Evolutionary conservation across 2,797 vertebrate genomes (phyloP), one percentile per base, ranked within the genome.

Genomic region (Lacerta agilis): DNA sequence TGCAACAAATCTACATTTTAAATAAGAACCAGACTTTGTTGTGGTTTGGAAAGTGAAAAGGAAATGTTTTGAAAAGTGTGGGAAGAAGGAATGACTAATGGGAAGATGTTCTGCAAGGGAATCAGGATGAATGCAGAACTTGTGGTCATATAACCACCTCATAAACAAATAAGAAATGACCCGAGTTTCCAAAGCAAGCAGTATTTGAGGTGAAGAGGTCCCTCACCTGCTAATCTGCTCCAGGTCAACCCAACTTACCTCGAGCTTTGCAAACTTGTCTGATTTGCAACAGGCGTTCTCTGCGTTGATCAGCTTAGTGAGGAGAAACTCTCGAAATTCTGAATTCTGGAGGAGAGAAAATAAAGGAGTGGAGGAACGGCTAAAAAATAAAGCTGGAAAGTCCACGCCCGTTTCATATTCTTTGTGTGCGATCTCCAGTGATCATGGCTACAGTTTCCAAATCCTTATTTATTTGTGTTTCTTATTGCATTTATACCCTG

Each of bases 251-350:
- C 41, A 3, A 20, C 95, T 98, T 96, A 99, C 99, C 99, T 99
- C 99, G 85, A 99, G 97, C 95, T 98, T 99, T 0, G 99, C 98
- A 8, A 99, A 99, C 96, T 99, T 99, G 97, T 99, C 98, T 0
- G 99, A 99, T 95, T 99, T 99, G 97, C 98, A 99, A 97, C 99
- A 99, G 88, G 99, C 98, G 0, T 98, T 98, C 96, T 99, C 99
- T 0, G 98, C 99, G 0, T 99, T 99, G 96, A 99, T 99, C 95
- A 99, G 97, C 95, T 99, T 99, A 79, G 99, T 98, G 92, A 99
- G 98, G 93, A 99, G 97, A 96, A 99, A 99, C 94, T 99, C 98
- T 75, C 98, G 97, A 95, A 99, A 99, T 95, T 99, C 99, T 0
- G 97, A 97, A 87, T 98, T 97, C 99, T 99, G 93, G 25, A 29